Evolutionary conservation across 2,113 vertebrate species (phyloP).

Genomic region (Oreochromis niloticus): DNA sequence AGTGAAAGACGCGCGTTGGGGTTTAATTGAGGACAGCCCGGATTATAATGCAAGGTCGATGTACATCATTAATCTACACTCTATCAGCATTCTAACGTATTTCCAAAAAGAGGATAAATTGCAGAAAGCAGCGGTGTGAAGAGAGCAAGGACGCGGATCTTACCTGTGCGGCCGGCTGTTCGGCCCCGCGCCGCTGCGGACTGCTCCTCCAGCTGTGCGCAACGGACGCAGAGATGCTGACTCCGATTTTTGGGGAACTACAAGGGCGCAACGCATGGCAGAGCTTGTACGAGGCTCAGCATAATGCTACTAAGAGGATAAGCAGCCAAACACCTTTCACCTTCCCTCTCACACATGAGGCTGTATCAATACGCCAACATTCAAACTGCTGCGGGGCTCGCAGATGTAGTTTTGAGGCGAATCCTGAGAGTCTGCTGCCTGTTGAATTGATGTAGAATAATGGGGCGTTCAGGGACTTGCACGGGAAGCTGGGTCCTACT

Average conservation of each 20-base stretch:
- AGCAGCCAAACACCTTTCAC: constrained; percentile 28
- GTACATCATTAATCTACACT: background rate
- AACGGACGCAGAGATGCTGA: constrained; percentile 53
- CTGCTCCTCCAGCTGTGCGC: constrained; percentile 54
- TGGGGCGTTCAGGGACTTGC: background rate
- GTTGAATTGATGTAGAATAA: background rate
- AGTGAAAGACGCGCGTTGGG: background rate
- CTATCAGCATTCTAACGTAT: background rate
- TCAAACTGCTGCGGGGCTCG: background rate
- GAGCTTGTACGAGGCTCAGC: constrained; percentile 65
- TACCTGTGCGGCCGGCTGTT: constrained; percentile 44
- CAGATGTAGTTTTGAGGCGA: background rate
- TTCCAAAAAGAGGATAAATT: background rate
- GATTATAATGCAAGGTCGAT: constrained; percentile 1
- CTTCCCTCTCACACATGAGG: constrained; percentile 31
- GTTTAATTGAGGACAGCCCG: background rate
- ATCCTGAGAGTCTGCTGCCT: background rate
- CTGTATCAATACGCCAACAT: constrained; percentile 35
- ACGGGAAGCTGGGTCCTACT: background rate
- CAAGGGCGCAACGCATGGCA: constrained; percentile 72
- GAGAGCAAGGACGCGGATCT: background rate
- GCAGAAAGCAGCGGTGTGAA: background rate
- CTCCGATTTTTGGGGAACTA: constrained; percentile 57
- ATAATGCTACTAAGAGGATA: constrained; percentile 87
- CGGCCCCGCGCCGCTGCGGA: background rate